phyloP scores from a whole-genome alignment of 1,140 invertebrate genomes.

The Drosophila orena region DNA sequence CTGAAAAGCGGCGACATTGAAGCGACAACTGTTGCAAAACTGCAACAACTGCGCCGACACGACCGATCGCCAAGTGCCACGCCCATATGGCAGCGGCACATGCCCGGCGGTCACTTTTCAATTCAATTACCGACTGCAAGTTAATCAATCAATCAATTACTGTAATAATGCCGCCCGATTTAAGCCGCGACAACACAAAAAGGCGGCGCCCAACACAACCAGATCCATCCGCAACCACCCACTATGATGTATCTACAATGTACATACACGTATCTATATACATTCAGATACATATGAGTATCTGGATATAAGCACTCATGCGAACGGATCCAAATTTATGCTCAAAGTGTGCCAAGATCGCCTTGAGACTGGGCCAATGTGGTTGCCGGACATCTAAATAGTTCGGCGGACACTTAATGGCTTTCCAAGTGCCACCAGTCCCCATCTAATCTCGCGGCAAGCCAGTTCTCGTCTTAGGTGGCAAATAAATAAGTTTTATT shows the following conservation, averaged over 20 bases:
- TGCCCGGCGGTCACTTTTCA: slow-evolving; percentile 61
- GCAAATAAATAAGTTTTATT: slow-evolving; percentile 40
- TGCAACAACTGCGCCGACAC: slow-evolving; percentile 24
- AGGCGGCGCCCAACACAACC: slow-evolving; percentile 14
- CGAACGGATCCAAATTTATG: slow-evolving; percentile 44
- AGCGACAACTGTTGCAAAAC: slow-evolving; percentile 23
- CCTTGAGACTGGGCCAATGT: slow-evolving; percentile 46
- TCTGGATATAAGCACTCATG: neutral
- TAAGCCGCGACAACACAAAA: slow-evolving; percentile 36
- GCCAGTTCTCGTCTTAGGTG: slow-evolving; percentile 17
- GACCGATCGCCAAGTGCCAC: slow-evolving; percentile 53
- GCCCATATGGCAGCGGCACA: slow-evolving; percentile 43
- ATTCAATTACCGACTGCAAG: slow-evolving; percentile 58
- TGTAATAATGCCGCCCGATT: slow-evolving; percentile 59
- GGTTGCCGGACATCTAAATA: slow-evolving; percentile 68
- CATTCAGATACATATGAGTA: neutral
- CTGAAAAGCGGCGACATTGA: slow-evolving; percentile 69
- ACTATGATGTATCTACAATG: neutral
- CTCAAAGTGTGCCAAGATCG: slow-evolving; percentile 60
- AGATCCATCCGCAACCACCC: slow-evolving; percentile 31
- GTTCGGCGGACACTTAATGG: slow-evolving; percentile 53
- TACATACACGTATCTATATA: neutral
- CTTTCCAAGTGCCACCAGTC: slow-evolving; percentile 28
- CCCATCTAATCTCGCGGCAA: slow-evolving; percentile 1
- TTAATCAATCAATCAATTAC: slow-evolving; percentile 78